Evolutionary conservation across 1,140 invertebrate species (phyloP).

Genomic region (Drosophila asahinai): DNA sequence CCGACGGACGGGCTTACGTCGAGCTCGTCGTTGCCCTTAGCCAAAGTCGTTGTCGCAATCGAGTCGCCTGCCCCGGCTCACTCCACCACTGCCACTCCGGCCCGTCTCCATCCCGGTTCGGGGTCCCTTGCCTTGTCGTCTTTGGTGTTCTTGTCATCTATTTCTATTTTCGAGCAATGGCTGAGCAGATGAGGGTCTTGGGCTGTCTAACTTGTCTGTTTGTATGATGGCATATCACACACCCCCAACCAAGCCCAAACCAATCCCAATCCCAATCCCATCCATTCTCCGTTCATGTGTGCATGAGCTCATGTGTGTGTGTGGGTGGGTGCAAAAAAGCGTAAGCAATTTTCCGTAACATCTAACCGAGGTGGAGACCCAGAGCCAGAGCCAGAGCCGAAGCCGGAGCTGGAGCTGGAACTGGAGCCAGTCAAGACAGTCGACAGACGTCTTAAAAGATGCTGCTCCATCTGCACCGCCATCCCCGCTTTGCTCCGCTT

Average conservation of each 20-base stretch:
- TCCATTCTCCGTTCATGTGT: conserved; percentile 69
- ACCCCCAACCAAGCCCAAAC: conserved; percentile 16
- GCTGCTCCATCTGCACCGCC: conserved; percentile 50
- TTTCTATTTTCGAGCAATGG: conserved; percentile 81
- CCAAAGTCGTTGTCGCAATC: conserved; percentile 74
- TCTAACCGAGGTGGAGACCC: conserved; percentile 63
- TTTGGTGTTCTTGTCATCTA: conserved; percentile 81
- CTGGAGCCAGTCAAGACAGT: conserved; percentile 60
- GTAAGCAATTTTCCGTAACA: conserved; percentile 84
- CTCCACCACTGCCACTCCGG: conserved; percentile 9
- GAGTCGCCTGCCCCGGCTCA: conserved; percentile 13
- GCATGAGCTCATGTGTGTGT: conserved; percentile 43
- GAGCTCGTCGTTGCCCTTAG: conserved; percentile 73
- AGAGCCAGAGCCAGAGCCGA: conserved; percentile 16
- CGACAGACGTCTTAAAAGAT: conserved; percentile 66
- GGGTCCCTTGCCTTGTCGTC: conserved; percentile 66
- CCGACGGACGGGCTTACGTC: conserved; percentile 56
- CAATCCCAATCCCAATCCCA: conserved; percentile 1
- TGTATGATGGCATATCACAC: conserved; percentile 69
- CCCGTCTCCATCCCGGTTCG: conserved; percentile 14
- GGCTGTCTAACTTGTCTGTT: conserved; percentile 82
- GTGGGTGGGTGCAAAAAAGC: conserved; percentile 75
- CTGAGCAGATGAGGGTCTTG: conserved; percentile 79
- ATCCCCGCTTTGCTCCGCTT: conserved; percentile 4
- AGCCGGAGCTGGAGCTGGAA: conserved; percentile 16